Percentiles rank a stretch among this genome's conserved stretches.
Evolutionary conservation across 2,888 invertebrate species (phyloP).

Genomic region (Tribolium freemani): DNA sequence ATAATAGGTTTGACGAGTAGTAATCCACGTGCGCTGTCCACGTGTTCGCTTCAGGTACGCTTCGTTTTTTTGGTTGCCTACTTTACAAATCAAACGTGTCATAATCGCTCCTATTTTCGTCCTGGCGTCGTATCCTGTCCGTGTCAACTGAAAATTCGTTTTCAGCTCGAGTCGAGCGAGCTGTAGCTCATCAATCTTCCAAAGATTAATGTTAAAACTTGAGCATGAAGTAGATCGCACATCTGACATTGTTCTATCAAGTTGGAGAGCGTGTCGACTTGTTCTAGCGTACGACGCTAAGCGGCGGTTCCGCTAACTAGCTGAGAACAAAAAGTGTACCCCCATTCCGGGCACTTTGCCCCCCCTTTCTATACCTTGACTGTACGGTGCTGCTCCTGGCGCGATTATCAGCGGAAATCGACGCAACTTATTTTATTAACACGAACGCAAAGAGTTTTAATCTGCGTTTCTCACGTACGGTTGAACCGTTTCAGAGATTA

Average conservation of each 20-base stretch:
- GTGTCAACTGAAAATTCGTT: not conserved
- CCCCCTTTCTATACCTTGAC: constrained; percentile 45
- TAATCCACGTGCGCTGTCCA: too few relatives aligned
- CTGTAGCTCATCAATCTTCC: constrained; percentile 59
- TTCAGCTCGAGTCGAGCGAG: not conserved
- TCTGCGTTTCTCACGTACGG: constrained; percentile 18
- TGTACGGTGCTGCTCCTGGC: constrained; percentile 57
- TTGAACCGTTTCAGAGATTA: not conserved
- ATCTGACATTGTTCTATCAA: constrained; percentile 59
- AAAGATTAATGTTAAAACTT: constrained; percentile 63
- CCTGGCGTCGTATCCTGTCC: not conserved
- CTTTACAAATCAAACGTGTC: not conserved
- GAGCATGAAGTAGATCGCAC: constrained; percentile 55
- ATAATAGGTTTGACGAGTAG: too few relatives aligned
- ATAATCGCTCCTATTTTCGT: not conserved
- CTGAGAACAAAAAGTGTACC: constrained; percentile 12
- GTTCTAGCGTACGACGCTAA: constrained; percentile 40
- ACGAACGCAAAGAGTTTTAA: constrained; percentile 14
- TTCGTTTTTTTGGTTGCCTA: constrained; percentile 22
- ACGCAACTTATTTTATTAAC: constrained; percentile 53
- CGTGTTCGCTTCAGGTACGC: constrained; percentile 1
- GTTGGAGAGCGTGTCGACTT: constrained; percentile 49
- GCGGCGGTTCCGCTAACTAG: constrained; percentile 40
- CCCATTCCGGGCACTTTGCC: constrained; percentile 37
- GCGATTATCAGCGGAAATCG: constrained; percentile 50